Conservation (phyloP, 2,797 vertebrate species). For the Fistularia tabacaria region DNA sequence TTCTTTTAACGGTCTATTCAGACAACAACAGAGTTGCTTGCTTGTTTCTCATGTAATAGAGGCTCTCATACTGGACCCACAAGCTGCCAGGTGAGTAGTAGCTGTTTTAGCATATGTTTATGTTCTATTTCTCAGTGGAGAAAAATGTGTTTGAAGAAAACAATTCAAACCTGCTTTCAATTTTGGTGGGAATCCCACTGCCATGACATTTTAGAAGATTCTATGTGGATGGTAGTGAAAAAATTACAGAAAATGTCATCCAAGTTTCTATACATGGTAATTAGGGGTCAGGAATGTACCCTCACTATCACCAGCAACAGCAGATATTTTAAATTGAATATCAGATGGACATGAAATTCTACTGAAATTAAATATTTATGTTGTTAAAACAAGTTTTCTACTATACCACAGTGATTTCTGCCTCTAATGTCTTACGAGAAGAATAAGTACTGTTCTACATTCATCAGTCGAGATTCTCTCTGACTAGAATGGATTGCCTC, state of each 20-base stretch:
- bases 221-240: background rate
- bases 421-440: too few species aligned
- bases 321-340: background rate
- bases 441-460: too few species aligned
- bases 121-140: too few species aligned
- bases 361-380: conserved; percentile 1
- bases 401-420: too few species aligned
- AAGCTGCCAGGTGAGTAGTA: conserved; percentile 83
- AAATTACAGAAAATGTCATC: conserved; percentile 1
- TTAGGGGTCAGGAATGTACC: background rate
- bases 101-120: too few species aligned
- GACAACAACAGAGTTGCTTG: conserved; percentile 96
- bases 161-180: background rate
- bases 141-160: background rate
- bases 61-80: conserved; percentile 93
- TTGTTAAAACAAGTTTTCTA: too few species aligned
- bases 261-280: conserved; percentile 2
- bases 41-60: conserved; percentile 93
- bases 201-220: conserved; percentile 2
- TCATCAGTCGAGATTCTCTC: background rate
- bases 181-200: background rate
- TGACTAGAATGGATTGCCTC: conserved; percentile 11
- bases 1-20: conserved; percentile 71
- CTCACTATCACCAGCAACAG: background rate
- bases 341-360: background rate